Percentiles rank a stretch among this genome's conserved stretches.
Conservation (phyloP, 2,888 invertebrate species). For the Troilus luridus region DNA sequence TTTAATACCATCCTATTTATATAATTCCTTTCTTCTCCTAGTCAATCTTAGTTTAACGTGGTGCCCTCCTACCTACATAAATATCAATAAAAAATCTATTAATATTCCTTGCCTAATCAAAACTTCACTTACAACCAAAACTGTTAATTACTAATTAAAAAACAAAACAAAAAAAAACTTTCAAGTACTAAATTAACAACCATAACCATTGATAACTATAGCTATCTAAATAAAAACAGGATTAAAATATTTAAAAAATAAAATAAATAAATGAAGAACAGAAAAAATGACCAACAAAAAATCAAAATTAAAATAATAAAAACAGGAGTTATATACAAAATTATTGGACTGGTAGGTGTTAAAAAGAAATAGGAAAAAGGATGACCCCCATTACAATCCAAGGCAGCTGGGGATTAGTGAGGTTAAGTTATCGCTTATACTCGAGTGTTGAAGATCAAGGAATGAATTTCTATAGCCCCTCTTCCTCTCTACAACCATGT, state of each 20-base stretch:
- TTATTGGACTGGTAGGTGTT: slow-evolving; percentile 1
- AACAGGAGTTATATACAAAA: neutral
- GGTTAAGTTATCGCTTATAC: neutral
- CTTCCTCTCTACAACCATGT: neutral
- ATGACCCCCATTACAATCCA: neutral
- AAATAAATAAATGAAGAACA: neutral
- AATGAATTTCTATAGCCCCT: neutral
- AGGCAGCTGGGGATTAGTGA: neutral
- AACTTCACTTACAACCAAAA: slow-evolving; percentile 45
- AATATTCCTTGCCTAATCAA: slow-evolving; percentile 46
- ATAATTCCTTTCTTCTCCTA: slow-evolving; percentile 50
- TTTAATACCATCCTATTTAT: slow-evolving; percentile 46
- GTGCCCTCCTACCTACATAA: slow-evolving; percentile 49
- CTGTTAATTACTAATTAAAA: slow-evolving; percentile 23
- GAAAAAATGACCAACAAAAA: slow-evolving; percentile 12
- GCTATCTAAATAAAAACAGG: neutral
- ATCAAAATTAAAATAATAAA: neutral
- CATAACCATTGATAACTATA: slow-evolving; percentile 20
- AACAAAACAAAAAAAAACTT: neutral
- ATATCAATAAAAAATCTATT: slow-evolving; percentile 48
- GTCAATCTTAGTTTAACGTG: slow-evolving; percentile 49
- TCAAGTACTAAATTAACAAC: slow-evolving; percentile 15
- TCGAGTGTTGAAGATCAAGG: neutral
- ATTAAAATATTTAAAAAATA: slow-evolving; percentile 1
- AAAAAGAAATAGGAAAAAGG: neutral